Evolutionary conservation across 1,140 invertebrate genomes (phyloP).

Genomic region (Cyclargus thomasi): DNA sequence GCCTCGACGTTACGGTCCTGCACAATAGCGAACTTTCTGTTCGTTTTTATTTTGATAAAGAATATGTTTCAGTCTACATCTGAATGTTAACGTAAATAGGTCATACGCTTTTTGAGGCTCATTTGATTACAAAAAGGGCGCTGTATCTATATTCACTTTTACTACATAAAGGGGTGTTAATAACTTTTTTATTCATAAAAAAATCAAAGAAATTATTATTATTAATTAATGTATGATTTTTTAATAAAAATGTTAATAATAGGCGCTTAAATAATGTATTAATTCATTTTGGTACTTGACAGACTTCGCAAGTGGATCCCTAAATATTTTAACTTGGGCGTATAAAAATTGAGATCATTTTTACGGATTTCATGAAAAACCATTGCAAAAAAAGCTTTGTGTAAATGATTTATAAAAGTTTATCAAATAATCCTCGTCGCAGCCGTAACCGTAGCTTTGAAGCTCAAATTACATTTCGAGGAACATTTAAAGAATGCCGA

Average conservation of each 20-base stretch:
- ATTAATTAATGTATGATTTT: no score
- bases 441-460: background rate
- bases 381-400: constrained; percentile 7
- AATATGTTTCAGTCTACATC: background rate
- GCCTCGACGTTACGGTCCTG: no score
- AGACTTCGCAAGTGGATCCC: background rate
- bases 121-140: background rate
- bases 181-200: no score
- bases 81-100: background rate
- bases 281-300: no score
- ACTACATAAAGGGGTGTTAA: no score
- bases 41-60: constrained; percentile 1
- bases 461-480: background rate
- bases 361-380: background rate
- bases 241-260: no score
- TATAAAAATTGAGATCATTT: background rate
- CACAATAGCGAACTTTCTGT: background rate
- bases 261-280: no score
- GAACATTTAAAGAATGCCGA: background rate
- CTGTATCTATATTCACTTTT: no score
- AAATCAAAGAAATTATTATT: no score
- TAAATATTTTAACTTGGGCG: background rate
- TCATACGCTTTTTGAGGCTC: background rate
- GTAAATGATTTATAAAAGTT: constrained; percentile 19
- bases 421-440: background rate